Conservation (phyloP, 2,888 invertebrate species). For the Ophioninae sp. region DNA sequence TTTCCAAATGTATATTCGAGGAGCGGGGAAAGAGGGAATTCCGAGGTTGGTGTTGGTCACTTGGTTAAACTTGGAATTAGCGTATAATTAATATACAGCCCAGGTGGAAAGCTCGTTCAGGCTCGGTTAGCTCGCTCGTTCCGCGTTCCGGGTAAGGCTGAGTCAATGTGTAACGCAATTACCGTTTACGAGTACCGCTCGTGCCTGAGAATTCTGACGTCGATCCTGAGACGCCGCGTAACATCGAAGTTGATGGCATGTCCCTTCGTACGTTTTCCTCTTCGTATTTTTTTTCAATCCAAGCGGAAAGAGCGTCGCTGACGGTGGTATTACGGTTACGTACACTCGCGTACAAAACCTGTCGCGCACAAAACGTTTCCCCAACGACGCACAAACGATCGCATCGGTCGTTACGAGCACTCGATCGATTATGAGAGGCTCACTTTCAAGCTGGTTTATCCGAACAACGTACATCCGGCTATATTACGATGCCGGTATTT, state of each 20-base stretch:
- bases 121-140: not conserved
- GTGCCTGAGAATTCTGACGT: conserved; percentile 41
- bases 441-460: too few relatives aligned
- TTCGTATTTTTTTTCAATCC: not conserved
- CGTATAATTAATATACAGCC: conserved; percentile 76
- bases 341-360: too few relatives aligned
- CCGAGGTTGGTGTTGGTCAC: conserved; percentile 26
- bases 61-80: conserved; percentile 73
- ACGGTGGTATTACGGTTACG: too few relatives aligned
- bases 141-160: conserved; percentile 66
- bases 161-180: conserved; percentile 79
- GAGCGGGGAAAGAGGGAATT: conserved; percentile 6
- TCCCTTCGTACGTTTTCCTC: not conserved
- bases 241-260: too few relatives aligned
- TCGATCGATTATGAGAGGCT: too few relatives aligned
- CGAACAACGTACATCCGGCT: too few relatives aligned
- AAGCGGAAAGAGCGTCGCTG: not conserved
- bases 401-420: too few relatives aligned
- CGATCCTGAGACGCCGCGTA: too few relatives aligned
- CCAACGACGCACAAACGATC: too few relatives aligned
- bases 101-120: conserved; percentile 43
- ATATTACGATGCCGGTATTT: too few relatives aligned
- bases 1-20: conserved; percentile 8
- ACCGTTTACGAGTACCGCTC: conserved; percentile 73
- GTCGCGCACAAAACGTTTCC: too few relatives aligned